Evolutionary conservation across 2,113 vertebrate species (phyloP), one percentile per base, ranked within the genome.

Genomic region (Isurus oxyrinchus): DNA sequence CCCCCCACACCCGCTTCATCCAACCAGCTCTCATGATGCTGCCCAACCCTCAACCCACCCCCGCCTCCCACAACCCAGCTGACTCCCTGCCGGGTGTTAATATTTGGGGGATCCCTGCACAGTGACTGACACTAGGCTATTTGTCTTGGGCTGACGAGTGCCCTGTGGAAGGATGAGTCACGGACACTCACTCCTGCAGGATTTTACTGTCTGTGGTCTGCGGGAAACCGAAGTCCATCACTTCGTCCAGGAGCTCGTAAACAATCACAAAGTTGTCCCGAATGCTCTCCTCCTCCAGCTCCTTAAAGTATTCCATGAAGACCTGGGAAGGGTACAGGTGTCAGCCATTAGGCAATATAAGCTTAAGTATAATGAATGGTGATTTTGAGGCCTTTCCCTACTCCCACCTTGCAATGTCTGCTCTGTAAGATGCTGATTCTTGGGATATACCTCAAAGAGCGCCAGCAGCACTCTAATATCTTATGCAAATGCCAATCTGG

Each of bases 151-250:
- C 3, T 31, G 31, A 35, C 4, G 13, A 35, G 21, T 8, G 27
- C 57, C 13, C 2, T 11, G 27, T 0, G 55, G 5, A 0, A 2
- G 27, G 13, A 13, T 35, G 5, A 55, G 25, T 27, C n/a, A 86
- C 23, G 0, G 76, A 63, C 21, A 96, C 99, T 98, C 97, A 99
- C 99, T 99, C 99, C 97, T 99, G 99, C 27, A 99, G 97, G 97
- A 99, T 99, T 96, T 99, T 99, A 98, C 99, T 99, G 97, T 99
- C 99, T 0, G 99, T 99, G 5, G 99, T 99, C 97, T 99, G 99
- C 0, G 99, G 99, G 96, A 99, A 99, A 14, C 99, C 99, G 0
- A 99, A 99, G 96, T 99, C 99, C 99, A 99, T 99, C 96, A 99
- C 98, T 97, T 99, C 99, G 0, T 99, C 99, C 97, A 99, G 97